Evolutionary conservation across 2,113 vertebrate genomes (phyloP).

Genomic region (Marcusenius ussheri): DNA sequence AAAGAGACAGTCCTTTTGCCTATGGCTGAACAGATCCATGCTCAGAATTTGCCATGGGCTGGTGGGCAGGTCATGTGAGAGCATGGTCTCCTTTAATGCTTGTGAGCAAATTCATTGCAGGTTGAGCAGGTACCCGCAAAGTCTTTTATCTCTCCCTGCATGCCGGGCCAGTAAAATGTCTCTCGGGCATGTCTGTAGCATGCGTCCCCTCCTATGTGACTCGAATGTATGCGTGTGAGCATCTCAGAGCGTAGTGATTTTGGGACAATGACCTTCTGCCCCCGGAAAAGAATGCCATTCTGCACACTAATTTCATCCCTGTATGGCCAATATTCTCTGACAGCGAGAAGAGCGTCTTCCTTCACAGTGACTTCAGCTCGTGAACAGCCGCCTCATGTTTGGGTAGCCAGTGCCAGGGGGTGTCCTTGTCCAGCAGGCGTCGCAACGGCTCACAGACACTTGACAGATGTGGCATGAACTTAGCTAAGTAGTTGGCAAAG

Average conservation of each 20-base stretch:
- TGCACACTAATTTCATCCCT: conserved; percentile 27
- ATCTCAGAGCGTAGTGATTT: conserved; percentile 27
- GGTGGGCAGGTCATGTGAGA: conserved; percentile 10
- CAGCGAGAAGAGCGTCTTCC: background rate
- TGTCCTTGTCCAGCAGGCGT: no score
- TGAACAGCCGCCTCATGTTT: no score
- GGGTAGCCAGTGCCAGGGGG: no score
- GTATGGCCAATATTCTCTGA: conserved; percentile 25
- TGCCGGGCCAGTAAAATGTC: background rate
- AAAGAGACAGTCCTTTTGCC: background rate
- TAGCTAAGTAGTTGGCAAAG: no score
- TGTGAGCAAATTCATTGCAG: background rate
- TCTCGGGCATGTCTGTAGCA: background rate
- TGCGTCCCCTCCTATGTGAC: conserved; percentile 12
- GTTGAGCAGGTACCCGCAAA: no score
- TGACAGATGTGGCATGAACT: no score
- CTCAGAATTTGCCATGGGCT: conserved; percentile 51
- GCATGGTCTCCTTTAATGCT: conserved; percentile 21
- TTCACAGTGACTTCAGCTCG: no score
- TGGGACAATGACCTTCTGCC: conserved; percentile 19
- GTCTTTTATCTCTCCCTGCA: no score
- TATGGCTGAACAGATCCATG: conserved; percentile 38
- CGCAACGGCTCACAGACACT: no score
- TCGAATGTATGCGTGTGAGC: conserved; percentile 27
- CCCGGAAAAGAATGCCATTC: conserved; percentile 15